Percentiles rank a stretch among this genome's conserved stretches.
Conservation (phyloP, 2,888 invertebrate species). For the Panzeria rudis region DNA sequence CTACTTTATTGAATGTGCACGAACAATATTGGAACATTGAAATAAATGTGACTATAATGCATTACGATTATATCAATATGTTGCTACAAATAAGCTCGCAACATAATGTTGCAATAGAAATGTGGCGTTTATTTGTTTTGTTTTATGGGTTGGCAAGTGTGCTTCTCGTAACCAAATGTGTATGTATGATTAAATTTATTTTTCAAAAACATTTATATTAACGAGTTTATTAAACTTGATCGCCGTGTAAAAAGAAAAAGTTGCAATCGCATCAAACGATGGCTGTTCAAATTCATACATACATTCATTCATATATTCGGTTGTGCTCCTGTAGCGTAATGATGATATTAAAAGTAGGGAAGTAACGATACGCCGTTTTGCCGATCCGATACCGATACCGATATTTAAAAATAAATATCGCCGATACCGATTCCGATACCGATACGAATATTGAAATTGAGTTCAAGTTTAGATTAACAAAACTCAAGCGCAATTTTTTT, state of each 20-base stretch:
- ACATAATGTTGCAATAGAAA: conserved; percentile 75
- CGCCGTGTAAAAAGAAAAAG: neutral
- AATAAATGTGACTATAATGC: conserved; percentile 44
- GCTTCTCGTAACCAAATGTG: conserved; percentile 77
- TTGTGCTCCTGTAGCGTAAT: no score
- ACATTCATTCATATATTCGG: neutral
- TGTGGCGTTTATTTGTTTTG: conserved; percentile 79
- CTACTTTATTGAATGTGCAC: conserved; percentile 22
- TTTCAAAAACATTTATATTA: conserved; percentile 1
- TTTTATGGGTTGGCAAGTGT: conserved; percentile 78
- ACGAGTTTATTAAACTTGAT: conserved; percentile 20
- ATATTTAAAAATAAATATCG: no score
- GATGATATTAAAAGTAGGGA: no score
- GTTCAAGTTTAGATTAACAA: no score
- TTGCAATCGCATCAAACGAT: neutral
- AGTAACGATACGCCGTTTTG: no score
- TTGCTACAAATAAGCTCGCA: conserved; percentile 75
- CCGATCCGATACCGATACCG: no score
- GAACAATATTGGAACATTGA: conserved; percentile 59
- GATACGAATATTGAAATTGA: no score
- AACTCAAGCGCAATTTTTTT: no score
- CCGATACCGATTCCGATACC: no score
- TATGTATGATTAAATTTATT: conserved; percentile 73
- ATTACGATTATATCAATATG: conserved; percentile 75
- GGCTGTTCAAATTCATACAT: no score